These are phyloP conservation scores for Talpa occidentalis DNA, from an alignment of 2,113 vertebrate genomes.

Conservation along the genomic window DNA sequence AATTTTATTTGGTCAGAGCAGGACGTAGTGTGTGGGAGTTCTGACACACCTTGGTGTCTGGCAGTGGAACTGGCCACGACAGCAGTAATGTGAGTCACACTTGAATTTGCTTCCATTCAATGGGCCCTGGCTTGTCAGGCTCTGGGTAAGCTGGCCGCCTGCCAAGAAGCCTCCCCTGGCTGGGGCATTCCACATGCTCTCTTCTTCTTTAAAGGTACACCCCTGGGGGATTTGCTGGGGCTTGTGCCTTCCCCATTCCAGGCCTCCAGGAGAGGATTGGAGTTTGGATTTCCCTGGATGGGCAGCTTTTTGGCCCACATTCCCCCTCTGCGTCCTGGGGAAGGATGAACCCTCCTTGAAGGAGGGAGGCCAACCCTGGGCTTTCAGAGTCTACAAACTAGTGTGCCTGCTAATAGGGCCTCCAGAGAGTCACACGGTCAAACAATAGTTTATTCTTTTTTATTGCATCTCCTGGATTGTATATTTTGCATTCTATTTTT, in stretches of 20 bases:
- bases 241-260: not conserved
- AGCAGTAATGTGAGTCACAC: slow-evolving; percentile 23
- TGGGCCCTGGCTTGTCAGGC: slow-evolving; percentile 64
- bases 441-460: not conserved
- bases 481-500: not conserved
- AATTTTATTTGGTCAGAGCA: not conserved
- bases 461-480: not conserved
- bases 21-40: not conserved
- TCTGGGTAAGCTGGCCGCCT: not conserved
- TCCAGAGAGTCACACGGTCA: not conserved
- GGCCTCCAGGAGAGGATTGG: not conserved
- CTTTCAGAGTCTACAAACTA: too few relatives aligned
- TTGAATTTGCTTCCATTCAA: not conserved
- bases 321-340: not conserved
- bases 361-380: not conserved
- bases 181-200: not conserved
- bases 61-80: not conserved
- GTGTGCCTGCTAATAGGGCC: not conserved
- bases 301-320: not conserved
- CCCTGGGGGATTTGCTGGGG: not conserved
- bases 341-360: not conserved
- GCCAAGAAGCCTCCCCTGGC: not conserved
- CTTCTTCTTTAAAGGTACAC: not conserved
- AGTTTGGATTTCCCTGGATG: not conserved
- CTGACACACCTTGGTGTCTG: slow-evolving; percentile 8